Evolutionary conservation across 2,888 invertebrate genomes (phyloP), one percentile per base, ranked within the genome.

Genomic region (Miltochrista miniata): DNA sequence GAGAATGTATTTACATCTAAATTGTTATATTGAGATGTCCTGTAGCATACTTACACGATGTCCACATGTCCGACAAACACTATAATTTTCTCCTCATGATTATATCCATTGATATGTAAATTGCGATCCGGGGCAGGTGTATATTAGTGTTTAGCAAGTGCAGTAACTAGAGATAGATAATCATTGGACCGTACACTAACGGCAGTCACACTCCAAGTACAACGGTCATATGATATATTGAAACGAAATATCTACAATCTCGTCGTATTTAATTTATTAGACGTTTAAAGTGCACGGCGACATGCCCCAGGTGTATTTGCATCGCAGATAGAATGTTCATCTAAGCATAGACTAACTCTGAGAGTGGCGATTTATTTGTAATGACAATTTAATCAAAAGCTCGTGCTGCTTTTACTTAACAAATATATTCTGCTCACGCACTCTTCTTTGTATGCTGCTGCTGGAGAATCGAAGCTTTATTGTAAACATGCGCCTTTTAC

Each of bases 131-230:
- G 48, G 15, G 35, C 35, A 36, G 39, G 54, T 59, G 57, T 45
- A 24, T 24, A 24, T 24, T 36, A 30, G 47, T 54, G 55, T 39
- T 61, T 48, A 57, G 60, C 63, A 66, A 61, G 63, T 72, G 68
- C 64, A 61, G 85, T 85, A 87, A 85, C 72, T 68, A 70, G 81
- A 85, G 79, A 79, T 80, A 71, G 67, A 76, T 79, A 79, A 80
- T 79, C 81, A 79, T 74, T 85, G 82, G 69, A 84, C 76, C 87
- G 81, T 84, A 79, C 71, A 75, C 70, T 85, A 87, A 87, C 90
- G 86, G 87, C 78, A 85, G 83, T 85, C 79, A 79, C 82, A 85
- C 80, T 80, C 74, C 75, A 76, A 78, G 76, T 85, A 82, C 83
- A 85, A 64, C 76, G 67, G 88, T 75, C 73, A 90, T 78, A 75